Evolutionary conservation across 2,888 invertebrate genomes (phyloP), one percentile per base, ranked within the genome.

Genomic region (Spilosoma lubricipeda): DNA sequence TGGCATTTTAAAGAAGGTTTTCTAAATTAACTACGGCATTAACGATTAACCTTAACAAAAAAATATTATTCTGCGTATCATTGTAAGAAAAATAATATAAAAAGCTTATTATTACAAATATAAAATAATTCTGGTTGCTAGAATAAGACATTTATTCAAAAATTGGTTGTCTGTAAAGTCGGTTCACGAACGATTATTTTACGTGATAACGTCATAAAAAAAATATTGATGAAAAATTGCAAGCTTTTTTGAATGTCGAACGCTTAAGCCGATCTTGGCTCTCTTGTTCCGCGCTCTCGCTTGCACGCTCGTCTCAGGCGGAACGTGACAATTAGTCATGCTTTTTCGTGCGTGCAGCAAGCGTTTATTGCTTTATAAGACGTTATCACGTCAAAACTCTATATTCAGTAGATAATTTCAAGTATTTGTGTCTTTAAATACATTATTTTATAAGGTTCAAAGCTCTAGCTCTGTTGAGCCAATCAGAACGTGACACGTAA

Each of bases 401-500:
- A 23, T 9, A n/a, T 56, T 23, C 0, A 11, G 23, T 56, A 9
- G 7, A n/a, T n/a, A 56, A n/a, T n/a, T 8, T 56, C 23, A n/a
- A 56, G n/a, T n/a, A 0, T 52, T 52, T 52, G 23, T 20, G 27
- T 27, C 0, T 30, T 15, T 45, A 48, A 36, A 1, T 23, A 23
- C 5, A 52, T 89, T 81, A 93, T 73, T 90, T 80, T 52, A 96
- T 95, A 18, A 97, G 90, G 33, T 92, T 91, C 59, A 96, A 86
- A 1, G 90, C 85, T 33, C 97, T 89, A 0, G 97, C 97, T 85
- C 94, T 96, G 85, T 97, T 97, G 70, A 96, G 88, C 94, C 96
- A 97, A 90, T 97, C 97, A 75, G 97, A 97, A 68, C 98, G 95
- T 11, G 97, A 94, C 48, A 98, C 96, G 91, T 98, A 98, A 82